Evolutionary conservation across 1,140 invertebrate genomes (phyloP).

Genomic region (Caenorhabditis tropicalis): DNA sequence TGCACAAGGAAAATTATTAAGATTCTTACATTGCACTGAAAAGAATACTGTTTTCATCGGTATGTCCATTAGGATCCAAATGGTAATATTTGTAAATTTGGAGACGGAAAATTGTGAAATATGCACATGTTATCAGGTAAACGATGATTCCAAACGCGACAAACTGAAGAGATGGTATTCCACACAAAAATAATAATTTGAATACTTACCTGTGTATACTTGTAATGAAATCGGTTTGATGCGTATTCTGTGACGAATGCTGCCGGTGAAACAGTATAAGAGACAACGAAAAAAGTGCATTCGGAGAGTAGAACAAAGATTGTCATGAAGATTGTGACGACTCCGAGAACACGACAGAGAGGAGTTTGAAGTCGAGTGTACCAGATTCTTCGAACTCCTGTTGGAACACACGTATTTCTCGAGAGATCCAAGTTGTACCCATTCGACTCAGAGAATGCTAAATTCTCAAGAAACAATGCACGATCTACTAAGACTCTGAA

Average conservation of each 20-base stretch:
- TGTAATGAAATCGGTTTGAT: slow-evolving; percentile 85
- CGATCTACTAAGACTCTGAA: slow-evolving; percentile 80
- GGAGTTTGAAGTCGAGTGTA: slow-evolving; percentile 21
- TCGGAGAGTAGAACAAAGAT: slow-evolving; percentile 95
- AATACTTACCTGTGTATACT: slow-evolving; percentile 85
- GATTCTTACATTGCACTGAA: slow-evolving; percentile 85
- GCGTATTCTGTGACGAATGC: slow-evolving; percentile 87
- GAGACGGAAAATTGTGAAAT: slow-evolving; percentile 95
- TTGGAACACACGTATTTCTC: not conserved
- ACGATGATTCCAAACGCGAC: slow-evolving; percentile 87
- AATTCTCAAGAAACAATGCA: slow-evolving; percentile 82
- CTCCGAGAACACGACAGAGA: slow-evolving; percentile 4
- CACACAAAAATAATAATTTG: slow-evolving; percentile 47
- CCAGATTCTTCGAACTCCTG: not conserved
- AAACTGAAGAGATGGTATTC: slow-evolving; percentile 75
- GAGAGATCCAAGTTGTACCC: not conserved
- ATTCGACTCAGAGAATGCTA: slow-evolving; percentile 10
- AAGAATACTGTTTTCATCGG: slow-evolving; percentile 96
- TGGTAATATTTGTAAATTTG: slow-evolving; percentile 95
- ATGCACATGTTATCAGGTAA: slow-evolving; percentile 95
- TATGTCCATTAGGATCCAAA: slow-evolving; percentile 93
- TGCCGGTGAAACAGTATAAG: slow-evolving; percentile 90
- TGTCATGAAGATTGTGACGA: slow-evolving; percentile 78
- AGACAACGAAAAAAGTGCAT: slow-evolving; percentile 91
- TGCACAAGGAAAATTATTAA: not conserved